Evolutionary conservation across 2,888 invertebrate genomes (phyloP).

Genomic region (Autographa gamma): DNA sequence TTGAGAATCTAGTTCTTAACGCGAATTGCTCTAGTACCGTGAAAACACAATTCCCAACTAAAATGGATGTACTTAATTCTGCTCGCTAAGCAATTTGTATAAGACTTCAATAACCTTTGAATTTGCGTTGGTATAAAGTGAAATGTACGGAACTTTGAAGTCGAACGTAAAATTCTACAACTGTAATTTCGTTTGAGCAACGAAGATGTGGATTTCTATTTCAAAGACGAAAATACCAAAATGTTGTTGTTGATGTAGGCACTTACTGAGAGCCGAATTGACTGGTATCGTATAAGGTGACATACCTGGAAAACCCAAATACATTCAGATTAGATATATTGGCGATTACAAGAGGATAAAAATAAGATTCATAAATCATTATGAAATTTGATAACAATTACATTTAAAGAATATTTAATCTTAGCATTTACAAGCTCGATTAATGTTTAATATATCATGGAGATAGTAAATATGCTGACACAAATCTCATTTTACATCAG

Average conservation of each 20-base stretch:
- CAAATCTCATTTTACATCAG: too few species aligned
- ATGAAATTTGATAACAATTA: background rate
- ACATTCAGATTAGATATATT: conserved; percentile 3
- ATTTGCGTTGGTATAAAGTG: conserved; percentile 28
- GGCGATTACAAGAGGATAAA: background rate
- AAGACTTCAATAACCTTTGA: conserved; percentile 28
- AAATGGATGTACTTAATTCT: conserved; percentile 32
- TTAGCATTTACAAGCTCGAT: background rate
- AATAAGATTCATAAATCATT: background rate
- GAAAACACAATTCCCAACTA: conserved; percentile 16
- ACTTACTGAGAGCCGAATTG: conserved; percentile 15
- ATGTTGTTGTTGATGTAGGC: conserved; percentile 9
- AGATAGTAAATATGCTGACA: background rate
- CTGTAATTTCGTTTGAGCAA: conserved; percentile 18
- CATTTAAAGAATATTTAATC: background rate
- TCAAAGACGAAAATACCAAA: conserved; percentile 10
- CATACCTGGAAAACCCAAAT: conserved; percentile 49
- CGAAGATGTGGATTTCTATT: conserved; percentile 15
- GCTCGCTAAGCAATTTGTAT: conserved; percentile 29
- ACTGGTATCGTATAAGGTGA: conserved; percentile 7
- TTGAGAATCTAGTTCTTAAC: conserved; percentile 8
- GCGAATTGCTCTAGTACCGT: conserved; percentile 15
- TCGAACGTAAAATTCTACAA: conserved; percentile 29
- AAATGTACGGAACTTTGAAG: conserved; percentile 21
- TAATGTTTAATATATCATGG: background rate